Conservation (phyloP, 1,140 invertebrate species). For the Euschistus heros region DNA sequence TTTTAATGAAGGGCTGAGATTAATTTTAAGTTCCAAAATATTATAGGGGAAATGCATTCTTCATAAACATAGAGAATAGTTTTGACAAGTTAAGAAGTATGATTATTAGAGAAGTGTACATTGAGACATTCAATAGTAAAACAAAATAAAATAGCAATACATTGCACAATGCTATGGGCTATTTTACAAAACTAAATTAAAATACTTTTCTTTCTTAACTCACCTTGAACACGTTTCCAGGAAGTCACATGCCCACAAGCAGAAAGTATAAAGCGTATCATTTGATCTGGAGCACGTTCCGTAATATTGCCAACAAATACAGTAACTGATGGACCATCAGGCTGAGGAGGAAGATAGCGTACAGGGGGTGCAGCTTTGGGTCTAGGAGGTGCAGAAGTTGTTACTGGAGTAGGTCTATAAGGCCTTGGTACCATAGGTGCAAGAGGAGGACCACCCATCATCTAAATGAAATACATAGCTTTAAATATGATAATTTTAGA, state of each 20-base stretch:
- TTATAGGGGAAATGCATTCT: too few species aligned
- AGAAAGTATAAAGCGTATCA: constrained; percentile 84
- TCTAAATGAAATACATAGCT: too few species aligned
- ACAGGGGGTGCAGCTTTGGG: constrained; percentile 15
- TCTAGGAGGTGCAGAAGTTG: neutral
- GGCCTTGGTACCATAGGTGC: constrained; percentile 28
- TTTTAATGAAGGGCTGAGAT: too few species aligned
- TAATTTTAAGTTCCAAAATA: too few species aligned
- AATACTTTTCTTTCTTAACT: constrained; percentile 26
- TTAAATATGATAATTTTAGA: too few species aligned
- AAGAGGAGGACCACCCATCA: constrained; percentile 31
- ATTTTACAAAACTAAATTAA: neutral
- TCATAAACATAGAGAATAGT: too few species aligned
- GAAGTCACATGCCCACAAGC: constrained; percentile 85
- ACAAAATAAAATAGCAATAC: too few species aligned
- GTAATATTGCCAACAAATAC: constrained; percentile 99
- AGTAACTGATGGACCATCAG: constrained; percentile 78
- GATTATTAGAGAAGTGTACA: too few species aligned
- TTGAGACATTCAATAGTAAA: too few species aligned
- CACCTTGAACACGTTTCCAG: constrained; percentile 92
- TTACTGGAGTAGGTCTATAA: constrained; percentile 24
- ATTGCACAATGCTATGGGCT: too few species aligned
- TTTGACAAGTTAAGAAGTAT: too few species aligned
- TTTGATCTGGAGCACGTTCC: constrained; percentile 85
- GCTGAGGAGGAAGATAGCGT: constrained; percentile 27